These are phyloP conservation scores for Philereme vetulata DNA, from an alignment of 2,888 invertebrate genomes.

Conservation along the genomic window DNA sequence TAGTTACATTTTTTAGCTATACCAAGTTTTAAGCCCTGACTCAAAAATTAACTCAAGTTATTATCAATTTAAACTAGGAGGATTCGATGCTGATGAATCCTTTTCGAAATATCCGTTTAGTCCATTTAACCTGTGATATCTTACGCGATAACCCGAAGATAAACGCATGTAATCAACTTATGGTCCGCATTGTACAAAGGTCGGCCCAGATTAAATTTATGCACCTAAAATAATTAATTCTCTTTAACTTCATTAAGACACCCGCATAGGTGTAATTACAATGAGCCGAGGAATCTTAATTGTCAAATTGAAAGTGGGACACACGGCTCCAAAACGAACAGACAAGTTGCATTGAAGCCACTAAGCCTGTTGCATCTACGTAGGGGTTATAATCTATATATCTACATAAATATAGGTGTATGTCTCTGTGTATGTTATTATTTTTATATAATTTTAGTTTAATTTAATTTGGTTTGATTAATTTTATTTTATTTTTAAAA, in stretches of 20 bases:
- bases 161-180: constrained; percentile 58
- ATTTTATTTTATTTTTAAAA: too few relatives aligned
- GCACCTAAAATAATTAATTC: constrained; percentile 82
- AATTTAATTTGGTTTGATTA: too few relatives aligned
- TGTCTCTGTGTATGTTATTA: too few relatives aligned
- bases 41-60: too few relatives aligned
- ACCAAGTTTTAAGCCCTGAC: too few relatives aligned
- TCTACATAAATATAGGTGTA: too few relatives aligned
- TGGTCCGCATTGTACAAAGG: constrained; percentile 66
- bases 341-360: neutral
- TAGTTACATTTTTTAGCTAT: too few relatives aligned
- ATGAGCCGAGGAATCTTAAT: constrained; percentile 82
- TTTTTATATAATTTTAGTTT: too few relatives aligned
- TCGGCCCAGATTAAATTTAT: constrained; percentile 79
- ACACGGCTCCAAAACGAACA: constrained; percentile 42
- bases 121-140: constrained; percentile 36
- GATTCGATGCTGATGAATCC: too few relatives aligned
- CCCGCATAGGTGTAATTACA: constrained; percentile 84
- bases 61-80: too few relatives aligned
- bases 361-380: neutral
- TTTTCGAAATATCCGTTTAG: constrained; percentile 7
- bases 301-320: constrained; percentile 72
- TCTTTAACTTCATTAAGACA: constrained; percentile 83
- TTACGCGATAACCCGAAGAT: constrained; percentile 56
- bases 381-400: too few relatives aligned